A percentile compares a stretch with the other conserved stretches of the same genome.
phyloP scores from a whole-genome alignment of 1,140 invertebrate genomes.

The Leguminivora glycinivorella region DNA sequence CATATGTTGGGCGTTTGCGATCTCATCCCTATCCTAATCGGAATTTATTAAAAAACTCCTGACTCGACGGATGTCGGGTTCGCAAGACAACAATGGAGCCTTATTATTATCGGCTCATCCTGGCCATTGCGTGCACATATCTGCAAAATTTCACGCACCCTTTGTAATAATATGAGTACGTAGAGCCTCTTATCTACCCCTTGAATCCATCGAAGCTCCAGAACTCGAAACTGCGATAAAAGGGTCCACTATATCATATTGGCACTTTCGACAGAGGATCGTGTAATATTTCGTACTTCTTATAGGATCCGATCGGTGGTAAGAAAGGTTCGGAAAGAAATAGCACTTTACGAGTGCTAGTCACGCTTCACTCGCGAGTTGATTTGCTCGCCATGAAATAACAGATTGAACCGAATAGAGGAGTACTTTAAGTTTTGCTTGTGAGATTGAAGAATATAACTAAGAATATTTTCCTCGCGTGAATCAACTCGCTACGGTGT shows the following conservation, averaged over 20 bases:
- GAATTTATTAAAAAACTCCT: slow-evolving; percentile 49
- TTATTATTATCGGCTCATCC: slow-evolving; percentile 60
- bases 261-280: slow-evolving; percentile 61
- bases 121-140: slow-evolving; percentile 56
- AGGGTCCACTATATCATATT: slow-evolving; percentile 72
- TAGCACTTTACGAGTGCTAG: slow-evolving; percentile 27
- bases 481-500: not conserved
- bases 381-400: slow-evolving; percentile 19
- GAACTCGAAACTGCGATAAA: slow-evolving; percentile 57
- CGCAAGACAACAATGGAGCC: slow-evolving; percentile 44
- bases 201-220: slow-evolving; percentile 52
- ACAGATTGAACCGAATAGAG: slow-evolving; percentile 13
- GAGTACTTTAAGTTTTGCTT: not conserved
- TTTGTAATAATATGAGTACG: slow-evolving; percentile 64
- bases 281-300: slow-evolving; percentile 64
- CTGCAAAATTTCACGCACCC: slow-evolving; percentile 72
- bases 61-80: slow-evolving; percentile 32
- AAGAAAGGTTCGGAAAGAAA: slow-evolving; percentile 20
- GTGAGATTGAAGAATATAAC: not conserved
- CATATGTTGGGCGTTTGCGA: slow-evolving; percentile 12
- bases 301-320: slow-evolving; percentile 45
- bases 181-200: slow-evolving; percentile 65
- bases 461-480: not conserved
- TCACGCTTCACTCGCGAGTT: slow-evolving; percentile 25
- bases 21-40: slow-evolving; percentile 26